Evolutionary conservation across 2,888 invertebrate species (phyloP), one percentile per base, ranked within the genome.

Genomic region (Heteropelma amictum): DNA sequence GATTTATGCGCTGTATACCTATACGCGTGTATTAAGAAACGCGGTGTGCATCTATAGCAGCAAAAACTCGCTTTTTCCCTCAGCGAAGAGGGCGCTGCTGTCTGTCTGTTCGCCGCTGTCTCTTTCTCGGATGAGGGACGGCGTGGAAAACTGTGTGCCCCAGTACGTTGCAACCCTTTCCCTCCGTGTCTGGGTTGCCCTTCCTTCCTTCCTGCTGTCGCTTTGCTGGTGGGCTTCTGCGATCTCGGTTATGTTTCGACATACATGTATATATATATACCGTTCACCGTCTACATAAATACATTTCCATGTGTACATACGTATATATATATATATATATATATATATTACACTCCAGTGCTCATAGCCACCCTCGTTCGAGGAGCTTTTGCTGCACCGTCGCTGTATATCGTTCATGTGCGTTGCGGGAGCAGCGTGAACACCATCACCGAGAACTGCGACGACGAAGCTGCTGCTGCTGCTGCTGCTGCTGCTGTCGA

Each of bases 301-400:
- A n/a, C 23, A n/a, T n/a, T 6, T 12, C 42, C 5, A 7, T 3
- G 12, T n/a, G n/a, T n/a, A n/a, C 14, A 14, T 26, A 26, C 21
- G 6, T 12, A 4, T 60, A 21, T 45, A 12, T 8, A 33, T 40
- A 23, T 54, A 8, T 17, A 42, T 21, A 45, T 33, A 21, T 12
- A 19, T 30, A 30, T 28, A 12, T 28, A 17, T 73, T 85, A 65
- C 61, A 86, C 58, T 89, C 86, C 84, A 89, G 81, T 88, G 38
- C 49, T 60, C 63, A 49, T 56, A 56, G 61, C 70, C 35, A 74
- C 89, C 85, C 88, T 90, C 90, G 77, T 45, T 84, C 79, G 80
- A 90, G 90, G 80, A 90, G 90, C n/a, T n/a, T 83, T 90, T 90
- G 80, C 89, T 85, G 72, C 90, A 89, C 70, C 85, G 76, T 79